Percentiles rank a stretch among this genome's conserved stretches.
Conservation (phyloP, 2,113 vertebrate species). For the Phyllostomus discolor region DNA sequence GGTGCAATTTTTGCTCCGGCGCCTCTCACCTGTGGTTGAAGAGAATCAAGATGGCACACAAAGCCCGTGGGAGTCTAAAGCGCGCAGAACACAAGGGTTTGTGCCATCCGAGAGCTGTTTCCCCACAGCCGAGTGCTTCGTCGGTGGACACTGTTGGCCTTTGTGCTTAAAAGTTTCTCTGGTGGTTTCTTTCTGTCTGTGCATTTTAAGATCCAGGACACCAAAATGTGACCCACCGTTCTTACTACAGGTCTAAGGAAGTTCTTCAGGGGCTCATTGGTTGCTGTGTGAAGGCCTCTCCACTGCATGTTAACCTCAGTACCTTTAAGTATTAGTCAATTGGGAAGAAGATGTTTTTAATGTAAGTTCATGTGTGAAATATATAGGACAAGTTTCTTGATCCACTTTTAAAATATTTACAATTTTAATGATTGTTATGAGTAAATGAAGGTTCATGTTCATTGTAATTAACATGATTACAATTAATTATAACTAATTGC, state of each 20-base stretch:
- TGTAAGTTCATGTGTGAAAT: background rate
- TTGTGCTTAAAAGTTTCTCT: background rate
- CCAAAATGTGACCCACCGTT: background rate
- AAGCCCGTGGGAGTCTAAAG: background rate
- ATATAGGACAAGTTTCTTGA: background rate
- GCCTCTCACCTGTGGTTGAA: background rate
- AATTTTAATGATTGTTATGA: background rate
- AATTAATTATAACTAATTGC: too few relatives aligned
- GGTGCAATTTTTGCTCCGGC: background rate
- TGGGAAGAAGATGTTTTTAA: background rate
- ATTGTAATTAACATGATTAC: too few relatives aligned
- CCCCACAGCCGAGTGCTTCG: background rate
- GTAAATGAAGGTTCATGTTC: background rate
- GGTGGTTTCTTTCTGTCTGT: background rate
- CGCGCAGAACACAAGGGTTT: background rate
- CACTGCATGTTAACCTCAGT: background rate
- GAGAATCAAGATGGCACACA: background rate
- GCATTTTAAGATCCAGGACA: background rate
- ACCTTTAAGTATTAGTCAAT: background rate
- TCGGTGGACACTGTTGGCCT: background rate
- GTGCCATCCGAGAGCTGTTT: background rate
- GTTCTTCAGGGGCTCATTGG: background rate
- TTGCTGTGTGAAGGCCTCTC: background rate
- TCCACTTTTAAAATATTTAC: conserved; percentile 5
- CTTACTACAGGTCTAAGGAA: background rate